A percentile compares a stretch with the other conserved stretches of the same genome.
Evolutionary conservation across 2,888 invertebrate genomes (phyloP).

Genomic region (Parnassius orleans): DNA sequence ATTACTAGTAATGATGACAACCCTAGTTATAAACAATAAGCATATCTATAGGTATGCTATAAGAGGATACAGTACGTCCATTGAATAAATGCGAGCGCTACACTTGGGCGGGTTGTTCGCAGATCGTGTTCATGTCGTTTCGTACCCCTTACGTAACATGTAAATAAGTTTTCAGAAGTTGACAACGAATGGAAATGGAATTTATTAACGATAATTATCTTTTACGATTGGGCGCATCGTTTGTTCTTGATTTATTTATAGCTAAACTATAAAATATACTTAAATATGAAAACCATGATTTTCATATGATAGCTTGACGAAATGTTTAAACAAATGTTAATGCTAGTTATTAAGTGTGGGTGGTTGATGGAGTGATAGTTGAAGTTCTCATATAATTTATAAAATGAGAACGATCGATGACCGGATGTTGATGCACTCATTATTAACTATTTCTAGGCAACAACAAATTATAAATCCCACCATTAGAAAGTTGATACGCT

Average conservation of each 20-base stretch:
- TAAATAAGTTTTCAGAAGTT: slow-evolving; percentile 21
- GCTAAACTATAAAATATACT: too few relatives aligned
- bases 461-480: slow-evolving; percentile 26
- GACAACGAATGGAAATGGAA: slow-evolving; percentile 23
- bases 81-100: slow-evolving; percentile 63
- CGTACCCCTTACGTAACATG: slow-evolving; percentile 16
- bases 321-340: slow-evolving; percentile 1
- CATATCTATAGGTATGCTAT: slow-evolving; percentile 31
- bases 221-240: slow-evolving; percentile 19
- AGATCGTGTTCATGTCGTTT: slow-evolving; percentile 34
- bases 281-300: too few relatives aligned
- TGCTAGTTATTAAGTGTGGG: slow-evolving; percentile 10
- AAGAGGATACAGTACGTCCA: slow-evolving; percentile 56
- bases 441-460: slow-evolving; percentile 6
- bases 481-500: slow-evolving; percentile 32
- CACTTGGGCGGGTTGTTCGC: slow-evolving; percentile 33
- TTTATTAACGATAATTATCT: slow-evolving; percentile 20
- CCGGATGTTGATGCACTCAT: slow-evolving; percentile 12
- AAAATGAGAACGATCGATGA: slow-evolving; percentile 12
- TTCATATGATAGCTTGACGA: too few relatives aligned
- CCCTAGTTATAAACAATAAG: slow-evolving; percentile 24
- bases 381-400: slow-evolving; percentile 2
- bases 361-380: slow-evolving; percentile 13
- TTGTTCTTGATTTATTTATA: slow-evolving; percentile 21
- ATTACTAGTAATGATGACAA: slow-evolving; percentile 13